Evolutionary conservation across 2,113 vertebrate species (phyloP).

Genomic region (Colaptes auratus): DNA sequence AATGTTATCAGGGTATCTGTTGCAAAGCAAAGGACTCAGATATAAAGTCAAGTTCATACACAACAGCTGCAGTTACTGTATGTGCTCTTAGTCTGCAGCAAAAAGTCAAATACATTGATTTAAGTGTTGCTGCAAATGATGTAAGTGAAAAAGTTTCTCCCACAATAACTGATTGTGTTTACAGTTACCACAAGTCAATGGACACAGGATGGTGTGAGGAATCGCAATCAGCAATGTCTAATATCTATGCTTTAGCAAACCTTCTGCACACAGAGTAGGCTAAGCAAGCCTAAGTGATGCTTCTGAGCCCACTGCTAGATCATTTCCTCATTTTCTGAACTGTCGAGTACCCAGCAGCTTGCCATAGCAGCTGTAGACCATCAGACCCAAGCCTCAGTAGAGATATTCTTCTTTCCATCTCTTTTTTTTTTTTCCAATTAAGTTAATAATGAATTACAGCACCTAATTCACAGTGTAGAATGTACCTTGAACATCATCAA

Average conservation of each 20-base stretch:
- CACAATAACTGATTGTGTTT: neutral
- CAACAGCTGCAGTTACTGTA: neutral
- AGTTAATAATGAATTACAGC: neutral
- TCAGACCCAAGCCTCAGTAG: neutral
- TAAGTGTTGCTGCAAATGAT: neutral
- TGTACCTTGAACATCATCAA: slow-evolving; percentile 6
- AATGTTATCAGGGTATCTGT: neutral
- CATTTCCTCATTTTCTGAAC: neutral
- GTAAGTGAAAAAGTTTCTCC: neutral
- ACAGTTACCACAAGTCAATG: neutral
- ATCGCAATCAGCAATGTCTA: neutral
- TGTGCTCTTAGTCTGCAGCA: neutral
- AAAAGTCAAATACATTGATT: neutral
- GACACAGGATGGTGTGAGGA: neutral
- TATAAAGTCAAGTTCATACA: neutral
- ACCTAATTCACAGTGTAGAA: neutral
- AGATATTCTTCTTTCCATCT: neutral
- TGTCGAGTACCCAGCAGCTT: neutral
- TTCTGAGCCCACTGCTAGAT: neutral
- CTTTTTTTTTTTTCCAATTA: neutral
- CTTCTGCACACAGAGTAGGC: neutral
- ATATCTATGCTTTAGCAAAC: neutral
- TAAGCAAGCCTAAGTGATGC: neutral
- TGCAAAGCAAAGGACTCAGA: neutral
- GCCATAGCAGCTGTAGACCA: neutral